These are phyloP conservation scores for Agriopis leucophaearia DNA, from an alignment of 2,888 invertebrate genomes.

Conservation along the genomic window DNA sequence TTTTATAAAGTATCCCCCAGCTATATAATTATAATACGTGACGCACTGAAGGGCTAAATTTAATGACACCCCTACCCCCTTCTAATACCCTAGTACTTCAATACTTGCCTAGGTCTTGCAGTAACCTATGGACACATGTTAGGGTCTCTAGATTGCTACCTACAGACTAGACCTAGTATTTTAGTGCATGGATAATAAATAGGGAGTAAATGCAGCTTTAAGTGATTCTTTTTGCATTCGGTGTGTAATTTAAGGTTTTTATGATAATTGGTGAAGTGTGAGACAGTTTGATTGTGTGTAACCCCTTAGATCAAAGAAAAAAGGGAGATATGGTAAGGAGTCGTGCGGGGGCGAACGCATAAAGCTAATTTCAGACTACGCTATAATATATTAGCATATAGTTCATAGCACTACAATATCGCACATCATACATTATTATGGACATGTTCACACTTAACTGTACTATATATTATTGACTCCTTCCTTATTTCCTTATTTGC, in stretches of 20 bases:
- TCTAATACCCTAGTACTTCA: constrained; percentile 4
- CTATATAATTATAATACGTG: background rate
- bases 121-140: constrained; percentile 20
- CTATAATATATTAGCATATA: too few relatives aligned
- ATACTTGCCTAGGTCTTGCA: background rate
- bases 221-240: constrained; percentile 11
- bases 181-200: constrained; percentile 27
- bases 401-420: too few relatives aligned
- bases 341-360: too few relatives aligned
- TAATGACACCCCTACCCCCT: constrained; percentile 5
- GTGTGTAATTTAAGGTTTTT: constrained; percentile 23
- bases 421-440: too few relatives aligned
- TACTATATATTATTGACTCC: too few relatives aligned
- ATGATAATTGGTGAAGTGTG: background rate
- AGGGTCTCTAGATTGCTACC: constrained; percentile 24
- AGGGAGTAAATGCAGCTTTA: constrained; percentile 19
- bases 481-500: too few relatives aligned
- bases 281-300: constrained; percentile 16
- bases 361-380: too few relatives aligned
- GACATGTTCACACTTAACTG: too few relatives aligned
- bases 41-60: background rate
- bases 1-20: background rate
- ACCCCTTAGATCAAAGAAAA: too few relatives aligned
- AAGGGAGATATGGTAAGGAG: too few relatives aligned
- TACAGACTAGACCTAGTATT: constrained; percentile 6